Evolutionary conservation across 2,797 vertebrate genomes (phyloP).

Genomic region (Poecilia wingei): DNA sequence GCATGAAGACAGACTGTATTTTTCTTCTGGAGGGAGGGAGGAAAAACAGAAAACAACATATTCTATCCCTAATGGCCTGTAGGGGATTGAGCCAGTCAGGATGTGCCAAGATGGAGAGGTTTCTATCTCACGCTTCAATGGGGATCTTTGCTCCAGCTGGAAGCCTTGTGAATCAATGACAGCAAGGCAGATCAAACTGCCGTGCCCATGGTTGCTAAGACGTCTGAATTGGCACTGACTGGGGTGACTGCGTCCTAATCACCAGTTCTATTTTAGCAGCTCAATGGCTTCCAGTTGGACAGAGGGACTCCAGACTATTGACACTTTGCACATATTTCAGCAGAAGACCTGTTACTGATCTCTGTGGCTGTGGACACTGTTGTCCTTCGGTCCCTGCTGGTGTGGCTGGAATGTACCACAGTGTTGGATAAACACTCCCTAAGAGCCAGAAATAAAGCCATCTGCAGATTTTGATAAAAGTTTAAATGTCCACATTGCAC

Average conservation of each 20-base stretch:
- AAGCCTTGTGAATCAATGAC: slow-evolving; percentile 80
- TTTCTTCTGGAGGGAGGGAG: slow-evolving; percentile 75
- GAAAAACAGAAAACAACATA: slow-evolving; percentile 80
- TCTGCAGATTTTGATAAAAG: slow-evolving; percentile 10
- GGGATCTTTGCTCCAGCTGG: slow-evolving; percentile 83
- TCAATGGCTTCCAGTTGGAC: slow-evolving; percentile 82
- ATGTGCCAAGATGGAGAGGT: slow-evolving; percentile 80
- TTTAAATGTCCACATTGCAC: slow-evolving; percentile 16
- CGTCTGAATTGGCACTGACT: slow-evolving; percentile 81
- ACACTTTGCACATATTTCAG: slow-evolving; percentile 78
- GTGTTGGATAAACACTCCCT: slow-evolving; percentile 58
- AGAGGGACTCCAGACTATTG: slow-evolving; percentile 75
- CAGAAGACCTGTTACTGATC: slow-evolving; percentile 73
- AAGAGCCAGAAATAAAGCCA: slow-evolving; percentile 44
- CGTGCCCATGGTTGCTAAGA: slow-evolving; percentile 76
- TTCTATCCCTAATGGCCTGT: slow-evolving; percentile 83
- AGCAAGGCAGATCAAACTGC: slow-evolving; percentile 78
- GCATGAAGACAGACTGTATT: slow-evolving; percentile 85
- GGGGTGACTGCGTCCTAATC: slow-evolving; percentile 78
- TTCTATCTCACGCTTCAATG: slow-evolving; percentile 79
- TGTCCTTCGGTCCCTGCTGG: slow-evolving; percentile 69
- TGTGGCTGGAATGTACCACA: slow-evolving; percentile 56
- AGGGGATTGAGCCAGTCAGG: slow-evolving; percentile 80
- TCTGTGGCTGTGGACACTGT: slow-evolving; percentile 68
- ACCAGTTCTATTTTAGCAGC: slow-evolving; percentile 78